A percentile compares a stretch with the other conserved stretches of the same genome.
Evolutionary conservation across 30 jellyfish, hydroid and myxozoan species (phyloP).

Genomic region (Haliclystus octoradiatus): DNA sequence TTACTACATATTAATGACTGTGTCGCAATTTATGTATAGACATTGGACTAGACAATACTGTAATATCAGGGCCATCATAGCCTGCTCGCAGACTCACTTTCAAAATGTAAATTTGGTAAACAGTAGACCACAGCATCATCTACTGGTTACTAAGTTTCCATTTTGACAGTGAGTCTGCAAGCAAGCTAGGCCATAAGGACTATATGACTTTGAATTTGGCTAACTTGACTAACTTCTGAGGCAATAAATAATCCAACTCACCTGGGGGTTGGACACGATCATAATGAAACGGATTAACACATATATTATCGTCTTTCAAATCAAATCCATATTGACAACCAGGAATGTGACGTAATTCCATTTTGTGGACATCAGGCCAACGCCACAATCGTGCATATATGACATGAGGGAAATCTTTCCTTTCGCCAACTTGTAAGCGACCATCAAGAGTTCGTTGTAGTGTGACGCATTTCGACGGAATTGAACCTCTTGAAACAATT

Average conservation of each 20-base stretch:
- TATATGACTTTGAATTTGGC: no score
- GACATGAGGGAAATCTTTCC: slow-evolving; percentile 97
- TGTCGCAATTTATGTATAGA: no score
- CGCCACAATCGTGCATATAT: slow-evolving; percentile 90
- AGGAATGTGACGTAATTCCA: slow-evolving; percentile 71
- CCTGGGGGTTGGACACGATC: slow-evolving; percentile 98
- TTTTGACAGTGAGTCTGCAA: no score
- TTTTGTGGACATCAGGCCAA: slow-evolving; percentile 92
- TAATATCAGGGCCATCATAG: no score
- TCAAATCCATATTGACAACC: slow-evolving; percentile 89
- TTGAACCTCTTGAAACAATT: slow-evolving; percentile 73
- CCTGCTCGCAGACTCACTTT: no score
- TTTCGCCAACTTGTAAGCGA: slow-evolving; percentile 95
- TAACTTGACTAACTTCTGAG: no score
- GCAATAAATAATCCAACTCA: slow-evolving; percentile 6
- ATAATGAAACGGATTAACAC: slow-evolving; percentile 95
- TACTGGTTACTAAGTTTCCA: no score
- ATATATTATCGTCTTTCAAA: slow-evolving; percentile 68
- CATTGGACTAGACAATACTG: no score
- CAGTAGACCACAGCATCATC: no score
- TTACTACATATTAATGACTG: no score
- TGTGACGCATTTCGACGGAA: slow-evolving; percentile 95
- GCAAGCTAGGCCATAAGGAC: no score
- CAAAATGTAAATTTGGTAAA: no score
- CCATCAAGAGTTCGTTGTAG: slow-evolving; percentile 94